phyloP scores from a whole-genome alignment of 2,888 invertebrate species.

The Anaspis maculata region DNA sequence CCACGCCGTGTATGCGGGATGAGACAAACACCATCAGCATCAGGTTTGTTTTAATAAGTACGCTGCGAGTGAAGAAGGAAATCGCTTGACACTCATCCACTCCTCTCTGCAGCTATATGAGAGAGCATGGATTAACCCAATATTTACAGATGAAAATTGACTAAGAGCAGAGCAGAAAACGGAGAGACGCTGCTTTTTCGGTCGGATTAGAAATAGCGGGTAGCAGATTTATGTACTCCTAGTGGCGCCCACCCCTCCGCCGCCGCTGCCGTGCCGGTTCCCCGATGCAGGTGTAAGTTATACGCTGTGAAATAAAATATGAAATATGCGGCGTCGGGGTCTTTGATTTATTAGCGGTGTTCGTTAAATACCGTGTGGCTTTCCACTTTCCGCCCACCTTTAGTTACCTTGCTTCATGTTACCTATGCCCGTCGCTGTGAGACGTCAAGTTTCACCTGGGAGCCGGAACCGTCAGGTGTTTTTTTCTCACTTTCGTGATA shows the following conservation, averaged over 20 bases:
- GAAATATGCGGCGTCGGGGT: constrained; percentile 38
- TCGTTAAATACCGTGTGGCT: constrained; percentile 35
- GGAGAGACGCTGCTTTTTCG: constrained; percentile 21
- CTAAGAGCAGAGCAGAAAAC: constrained; percentile 26
- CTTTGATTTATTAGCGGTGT: constrained; percentile 41
- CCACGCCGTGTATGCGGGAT: constrained; percentile 33
- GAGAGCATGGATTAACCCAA: constrained; percentile 39
- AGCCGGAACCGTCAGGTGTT: too few species aligned
- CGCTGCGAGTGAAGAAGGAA: constrained; percentile 32
- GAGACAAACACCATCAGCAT: constrained; percentile 32
- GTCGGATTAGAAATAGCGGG: constrained; percentile 27
- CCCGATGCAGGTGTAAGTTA: constrained; percentile 38
- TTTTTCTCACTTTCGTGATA: too few species aligned
- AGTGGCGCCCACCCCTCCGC: too few species aligned
- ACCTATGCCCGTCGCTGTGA: neutral
- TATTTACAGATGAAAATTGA: constrained; percentile 45
- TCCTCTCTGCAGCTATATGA: constrained; percentile 5
- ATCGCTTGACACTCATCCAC: constrained; percentile 32
- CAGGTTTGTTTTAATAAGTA: constrained; percentile 42
- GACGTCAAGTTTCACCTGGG: too few species aligned
- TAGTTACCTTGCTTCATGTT: constrained; percentile 4
- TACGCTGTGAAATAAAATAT: constrained; percentile 38
- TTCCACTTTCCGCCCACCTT: constrained; percentile 5
- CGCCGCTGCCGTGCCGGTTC: too few species aligned
- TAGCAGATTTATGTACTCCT: constrained; percentile 26